phyloP scores from a whole-genome alignment of 1,140 invertebrate genomes.

The Sinella curviseta region DNA sequence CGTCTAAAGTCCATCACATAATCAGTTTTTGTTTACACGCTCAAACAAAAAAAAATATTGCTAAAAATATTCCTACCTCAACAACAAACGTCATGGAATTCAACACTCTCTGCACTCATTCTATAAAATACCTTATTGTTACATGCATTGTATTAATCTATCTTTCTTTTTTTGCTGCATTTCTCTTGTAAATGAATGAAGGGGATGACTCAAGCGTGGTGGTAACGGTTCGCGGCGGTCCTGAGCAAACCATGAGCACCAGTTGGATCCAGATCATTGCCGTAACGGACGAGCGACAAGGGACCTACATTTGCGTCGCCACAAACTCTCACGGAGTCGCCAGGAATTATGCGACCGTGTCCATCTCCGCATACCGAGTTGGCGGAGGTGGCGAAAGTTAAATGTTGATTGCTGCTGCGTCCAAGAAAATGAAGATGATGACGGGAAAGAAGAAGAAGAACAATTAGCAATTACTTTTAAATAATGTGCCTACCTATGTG shows the following conservation, averaged over 20 bases:
- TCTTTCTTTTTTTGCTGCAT: background rate
- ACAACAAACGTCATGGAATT: slow-evolving; percentile 31
- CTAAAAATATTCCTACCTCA: background rate
- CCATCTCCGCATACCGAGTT: background rate
- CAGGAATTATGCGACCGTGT: slow-evolving; percentile 55
- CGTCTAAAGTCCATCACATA: no score
- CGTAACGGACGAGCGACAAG: slow-evolving; percentile 59
- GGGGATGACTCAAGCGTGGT: slow-evolving; percentile 19
- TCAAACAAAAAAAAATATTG: slow-evolving; percentile 24
- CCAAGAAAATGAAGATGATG: no score
- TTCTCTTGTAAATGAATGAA: slow-evolving; percentile 7
- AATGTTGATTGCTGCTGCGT: no score
- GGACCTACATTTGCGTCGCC: slow-evolving; percentile 66
- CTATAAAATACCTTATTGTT: background rate
- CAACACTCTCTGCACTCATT: slow-evolving; percentile 12
- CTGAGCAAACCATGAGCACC: slow-evolving; percentile 64
- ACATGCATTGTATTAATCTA: background rate
- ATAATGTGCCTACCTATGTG: no score
- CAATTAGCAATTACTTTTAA: no score
- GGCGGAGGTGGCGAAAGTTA: no score
- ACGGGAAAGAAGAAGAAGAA: no score
- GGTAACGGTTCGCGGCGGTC: slow-evolving; percentile 58
- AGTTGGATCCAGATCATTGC: slow-evolving; percentile 67
- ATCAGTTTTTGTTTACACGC: no score
- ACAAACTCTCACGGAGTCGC: slow-evolving; percentile 62